Conservation (phyloP, 2,797 vertebrate genomes). For the Anabas testudineus region DNA sequence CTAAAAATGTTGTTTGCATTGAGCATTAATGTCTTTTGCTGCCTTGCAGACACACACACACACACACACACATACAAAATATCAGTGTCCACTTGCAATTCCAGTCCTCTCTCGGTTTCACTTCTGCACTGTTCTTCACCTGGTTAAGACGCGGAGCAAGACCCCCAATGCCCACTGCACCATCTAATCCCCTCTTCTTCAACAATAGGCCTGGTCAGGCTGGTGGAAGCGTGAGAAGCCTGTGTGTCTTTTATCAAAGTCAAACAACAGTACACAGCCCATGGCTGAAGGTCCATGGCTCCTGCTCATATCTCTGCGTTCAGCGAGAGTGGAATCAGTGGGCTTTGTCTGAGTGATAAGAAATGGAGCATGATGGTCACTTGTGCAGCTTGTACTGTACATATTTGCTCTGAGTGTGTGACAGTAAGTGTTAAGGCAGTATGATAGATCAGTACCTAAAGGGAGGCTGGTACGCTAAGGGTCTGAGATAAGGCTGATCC, state of each 20-base stretch:
- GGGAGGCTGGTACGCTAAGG: constrained; percentile 40
- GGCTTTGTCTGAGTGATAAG: constrained; percentile 63
- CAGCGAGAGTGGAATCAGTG: constrained; percentile 56
- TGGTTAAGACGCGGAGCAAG: constrained; percentile 62
- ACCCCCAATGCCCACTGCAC: constrained; percentile 47
- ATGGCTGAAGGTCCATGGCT: constrained; percentile 44
- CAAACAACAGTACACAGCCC: constrained; percentile 53
- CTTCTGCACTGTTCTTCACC: constrained; percentile 41
- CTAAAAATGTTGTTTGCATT: background rate
- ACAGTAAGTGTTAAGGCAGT: constrained; percentile 26
- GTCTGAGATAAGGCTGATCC: constrained; percentile 62
- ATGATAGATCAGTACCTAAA: constrained; percentile 38
- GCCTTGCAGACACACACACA: constrained; percentile 7
- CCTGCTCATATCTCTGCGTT: constrained; percentile 50
- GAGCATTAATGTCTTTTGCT: constrained; percentile 9
- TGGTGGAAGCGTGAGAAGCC: constrained; percentile 35
- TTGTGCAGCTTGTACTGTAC: constrained; percentile 32
- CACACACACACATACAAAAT: constrained; percentile 5
- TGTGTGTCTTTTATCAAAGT: constrained; percentile 65
- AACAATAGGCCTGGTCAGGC: constrained; percentile 70
- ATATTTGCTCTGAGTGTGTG: constrained; percentile 30
- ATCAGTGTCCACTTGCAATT: constrained; percentile 31
- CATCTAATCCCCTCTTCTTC: constrained; percentile 65
- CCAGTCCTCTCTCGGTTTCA: constrained; percentile 19
- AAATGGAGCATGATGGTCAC: constrained; percentile 56